Conservation (phyloP, 1,140 invertebrate genomes). For the Hesperophylax magnus region DNA sequence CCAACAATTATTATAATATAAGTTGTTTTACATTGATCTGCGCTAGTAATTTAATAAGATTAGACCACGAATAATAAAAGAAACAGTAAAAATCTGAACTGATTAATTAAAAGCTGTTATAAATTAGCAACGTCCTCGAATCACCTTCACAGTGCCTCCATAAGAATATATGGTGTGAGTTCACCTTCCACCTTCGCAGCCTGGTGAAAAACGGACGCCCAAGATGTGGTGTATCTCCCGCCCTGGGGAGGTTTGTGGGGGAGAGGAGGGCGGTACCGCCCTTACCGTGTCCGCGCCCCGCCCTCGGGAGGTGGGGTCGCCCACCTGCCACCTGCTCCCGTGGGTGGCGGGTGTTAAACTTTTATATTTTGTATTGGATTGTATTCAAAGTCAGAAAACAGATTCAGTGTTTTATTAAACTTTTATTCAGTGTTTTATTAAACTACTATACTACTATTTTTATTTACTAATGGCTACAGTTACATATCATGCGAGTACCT, state of each 20-base stretch:
- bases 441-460: too few species aligned
- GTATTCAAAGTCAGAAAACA: too few species aligned
- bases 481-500: too few species aligned
- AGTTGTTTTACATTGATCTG: too few species aligned
- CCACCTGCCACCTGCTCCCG: slow-evolving; percentile 2
- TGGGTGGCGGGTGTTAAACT: not conserved
- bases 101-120: slow-evolving; percentile 2
- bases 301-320: not conserved
- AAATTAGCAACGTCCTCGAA: slow-evolving; percentile 29
- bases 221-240: slow-evolving; percentile 5
- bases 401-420: too few species aligned
- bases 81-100: not conserved
- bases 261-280: slow-evolving; percentile 44
- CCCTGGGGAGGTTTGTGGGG: not conserved
- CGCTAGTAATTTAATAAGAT: too few species aligned
- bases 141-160: not conserved
- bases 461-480: too few species aligned
- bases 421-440: too few species aligned
- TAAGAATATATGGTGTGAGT: not conserved
- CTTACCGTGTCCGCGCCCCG: slow-evolving; percentile 44
- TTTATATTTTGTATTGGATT: too few species aligned
- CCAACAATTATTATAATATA: too few species aligned
- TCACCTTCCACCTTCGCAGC: not conserved
- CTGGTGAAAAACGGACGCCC: slow-evolving; percentile 43
- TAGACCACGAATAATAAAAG: not conserved